Percentiles rank a stretch among this genome's conserved stretches.
These are phyloP conservation scores for Aratinga solstitialis DNA, from an alignment of 2,797 vertebrate genomes.

Conservation along the genomic window DNA sequence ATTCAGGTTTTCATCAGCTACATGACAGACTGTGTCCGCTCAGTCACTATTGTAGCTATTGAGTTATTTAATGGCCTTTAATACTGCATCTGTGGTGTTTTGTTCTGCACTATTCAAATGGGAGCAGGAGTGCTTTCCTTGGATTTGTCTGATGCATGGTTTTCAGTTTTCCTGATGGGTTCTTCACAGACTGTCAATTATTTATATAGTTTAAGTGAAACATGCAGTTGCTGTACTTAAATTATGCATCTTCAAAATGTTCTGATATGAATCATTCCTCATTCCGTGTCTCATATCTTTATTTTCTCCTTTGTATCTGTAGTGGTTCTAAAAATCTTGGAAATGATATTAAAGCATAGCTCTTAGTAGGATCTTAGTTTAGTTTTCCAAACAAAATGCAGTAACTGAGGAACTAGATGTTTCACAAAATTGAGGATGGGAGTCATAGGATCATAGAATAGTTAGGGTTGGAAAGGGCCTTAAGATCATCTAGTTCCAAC, in stretches of 20 bases:
- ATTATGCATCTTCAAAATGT: background rate
- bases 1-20: background rate
- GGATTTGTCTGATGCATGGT: background rate
- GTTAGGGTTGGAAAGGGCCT: too few relatives aligned
- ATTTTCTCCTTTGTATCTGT: background rate
- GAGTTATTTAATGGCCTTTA: background rate
- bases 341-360: background rate
- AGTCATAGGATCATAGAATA: background rate
- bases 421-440: background rate
- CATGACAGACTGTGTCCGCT: background rate
- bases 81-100: background rate
- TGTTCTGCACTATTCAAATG: background rate
- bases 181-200: background rate
- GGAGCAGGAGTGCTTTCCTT: background rate
- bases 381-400: background rate
- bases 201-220: background rate
- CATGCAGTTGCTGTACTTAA: background rate
- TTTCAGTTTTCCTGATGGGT: background rate
- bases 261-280: background rate
- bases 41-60: background rate
- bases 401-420: background rate
- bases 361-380: background rate
- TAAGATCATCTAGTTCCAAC: too few relatives aligned
- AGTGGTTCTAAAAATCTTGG: background rate
- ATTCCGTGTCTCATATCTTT: background rate